Conservation (phyloP, 2,797 vertebrate genomes). For the Mionectes olivaceus region DNA sequence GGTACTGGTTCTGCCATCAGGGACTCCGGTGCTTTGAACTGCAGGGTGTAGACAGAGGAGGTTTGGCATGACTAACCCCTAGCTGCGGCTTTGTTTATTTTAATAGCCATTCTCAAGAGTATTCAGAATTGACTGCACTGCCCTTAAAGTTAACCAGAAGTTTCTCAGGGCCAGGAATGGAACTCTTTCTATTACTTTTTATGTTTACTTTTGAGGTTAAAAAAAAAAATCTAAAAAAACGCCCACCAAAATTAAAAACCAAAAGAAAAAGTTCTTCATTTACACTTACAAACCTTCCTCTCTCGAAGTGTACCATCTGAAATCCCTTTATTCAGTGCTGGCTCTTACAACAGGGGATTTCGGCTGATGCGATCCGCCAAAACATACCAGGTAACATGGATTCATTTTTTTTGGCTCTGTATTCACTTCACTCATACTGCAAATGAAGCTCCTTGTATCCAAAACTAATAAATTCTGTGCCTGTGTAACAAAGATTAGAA, state of each 20-base stretch:
- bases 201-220: constrained; percentile 7
- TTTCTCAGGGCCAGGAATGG: constrained; percentile 4
- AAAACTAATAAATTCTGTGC: constrained; percentile 45
- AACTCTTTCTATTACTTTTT: background rate
- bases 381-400: background rate
- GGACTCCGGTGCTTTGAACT: background rate
- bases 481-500: constrained; percentile 44
- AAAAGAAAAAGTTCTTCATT: background rate
- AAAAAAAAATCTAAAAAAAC: background rate
- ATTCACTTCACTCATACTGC: background rate
- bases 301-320: background rate
- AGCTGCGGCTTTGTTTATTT: constrained; percentile 14
- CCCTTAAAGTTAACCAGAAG: constrained; percentile 7
- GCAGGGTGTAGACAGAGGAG: background rate
- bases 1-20: background rate
- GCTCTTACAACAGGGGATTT: background rate
- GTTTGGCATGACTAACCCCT: background rate
- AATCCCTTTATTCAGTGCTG: background rate
- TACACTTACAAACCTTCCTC: background rate
- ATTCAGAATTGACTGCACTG: background rate
- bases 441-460: background rate
- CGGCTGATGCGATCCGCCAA: background rate
- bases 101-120: background rate
- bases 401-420: background rate
- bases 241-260: background rate